These are phyloP conservation scores for Crambe crambe DNA, from an alignment of 37 sponge, comb jelly and placozoan genomes.

Conservation along the genomic window DNA sequence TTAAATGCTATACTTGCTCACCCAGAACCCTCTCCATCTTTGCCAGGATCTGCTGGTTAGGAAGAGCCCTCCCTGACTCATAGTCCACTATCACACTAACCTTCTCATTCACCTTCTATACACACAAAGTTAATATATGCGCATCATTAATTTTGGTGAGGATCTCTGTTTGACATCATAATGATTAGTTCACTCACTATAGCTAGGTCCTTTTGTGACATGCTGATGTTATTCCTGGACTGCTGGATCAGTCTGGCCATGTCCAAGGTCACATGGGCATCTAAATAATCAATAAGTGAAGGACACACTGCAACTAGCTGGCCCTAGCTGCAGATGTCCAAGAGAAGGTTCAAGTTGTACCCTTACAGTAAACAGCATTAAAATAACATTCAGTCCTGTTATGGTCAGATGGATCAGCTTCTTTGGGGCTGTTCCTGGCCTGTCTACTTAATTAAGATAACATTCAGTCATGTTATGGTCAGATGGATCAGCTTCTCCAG, in stretches of 20 bases:
- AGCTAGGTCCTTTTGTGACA: slow-evolving; percentile 55
- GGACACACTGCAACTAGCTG: not conserved
- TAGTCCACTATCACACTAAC: slow-evolving; percentile 44
- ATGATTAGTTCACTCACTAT: no score
- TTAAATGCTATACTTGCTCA: slow-evolving; percentile 5
- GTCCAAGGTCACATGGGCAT: slow-evolving; percentile 45
- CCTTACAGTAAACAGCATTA: no score
- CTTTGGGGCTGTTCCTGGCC: not conserved
- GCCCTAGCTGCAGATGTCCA: no score
- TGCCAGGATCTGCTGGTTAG: slow-evolving; percentile 35
- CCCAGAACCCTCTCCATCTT: slow-evolving; percentile 66
- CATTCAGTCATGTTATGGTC: no score
- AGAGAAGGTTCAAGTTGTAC: no score
- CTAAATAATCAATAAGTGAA: not conserved
- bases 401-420: no score
- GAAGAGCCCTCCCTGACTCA: slow-evolving; percentile 42
- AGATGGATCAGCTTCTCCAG: not conserved
- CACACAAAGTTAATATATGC: no score
- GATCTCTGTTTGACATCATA: no score
- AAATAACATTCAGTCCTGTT: no score
- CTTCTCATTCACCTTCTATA: slow-evolving; percentile 62
- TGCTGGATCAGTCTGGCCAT: slow-evolving; percentile 49
- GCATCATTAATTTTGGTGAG: no score
- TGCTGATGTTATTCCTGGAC: not conserved
- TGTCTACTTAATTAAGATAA: not conserved